These are phyloP conservation scores for Hemicentrotus pulcherrimus DNA, from an alignment of 35 echinoderm and acorn worm species.

Conservation along the genomic window DNA sequence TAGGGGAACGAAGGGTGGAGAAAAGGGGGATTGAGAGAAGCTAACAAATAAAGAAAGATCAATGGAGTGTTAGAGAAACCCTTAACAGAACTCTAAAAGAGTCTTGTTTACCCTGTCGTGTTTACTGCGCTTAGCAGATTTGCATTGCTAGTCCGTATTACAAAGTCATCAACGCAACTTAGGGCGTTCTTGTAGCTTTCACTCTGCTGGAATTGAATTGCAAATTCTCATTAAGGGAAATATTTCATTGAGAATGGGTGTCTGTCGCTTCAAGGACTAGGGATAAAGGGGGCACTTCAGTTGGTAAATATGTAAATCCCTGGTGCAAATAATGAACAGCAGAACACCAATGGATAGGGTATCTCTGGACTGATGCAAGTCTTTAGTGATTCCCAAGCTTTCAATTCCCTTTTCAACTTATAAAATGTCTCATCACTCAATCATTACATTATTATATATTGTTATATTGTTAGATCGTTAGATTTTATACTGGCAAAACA, in stretches of 20 bases:
- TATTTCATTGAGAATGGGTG: constrained; percentile 32
- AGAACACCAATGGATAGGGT: background rate
- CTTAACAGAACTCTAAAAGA: background rate
- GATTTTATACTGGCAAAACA: background rate
- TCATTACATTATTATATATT: background rate
- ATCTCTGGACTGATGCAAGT: background rate
- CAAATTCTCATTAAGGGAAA: constrained; percentile 38
- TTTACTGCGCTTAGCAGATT: constrained; percentile 41
- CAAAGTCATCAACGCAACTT: constrained; percentile 35
- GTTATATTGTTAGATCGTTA: background rate
- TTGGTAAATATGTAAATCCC: constrained; percentile 28
- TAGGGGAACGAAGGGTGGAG: background rate
- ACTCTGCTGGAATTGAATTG: constrained; percentile 27
- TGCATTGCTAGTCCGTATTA: constrained; percentile 14
- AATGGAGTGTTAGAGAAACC: background rate
- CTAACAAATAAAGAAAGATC: background rate
- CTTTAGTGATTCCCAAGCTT: background rate
- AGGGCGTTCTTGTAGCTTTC: constrained; percentile 16
- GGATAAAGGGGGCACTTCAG: constrained; percentile 3
- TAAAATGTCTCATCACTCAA: background rate
- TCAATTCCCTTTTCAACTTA: background rate
- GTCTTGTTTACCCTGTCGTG: background rate
- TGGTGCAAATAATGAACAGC: constrained; percentile 10
- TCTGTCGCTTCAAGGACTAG: constrained; percentile 15
- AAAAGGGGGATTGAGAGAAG: background rate